These are phyloP conservation scores for Ichneumoninae sp. DNA, from an alignment of 2,888 invertebrate genomes.

Conservation along the genomic window DNA sequence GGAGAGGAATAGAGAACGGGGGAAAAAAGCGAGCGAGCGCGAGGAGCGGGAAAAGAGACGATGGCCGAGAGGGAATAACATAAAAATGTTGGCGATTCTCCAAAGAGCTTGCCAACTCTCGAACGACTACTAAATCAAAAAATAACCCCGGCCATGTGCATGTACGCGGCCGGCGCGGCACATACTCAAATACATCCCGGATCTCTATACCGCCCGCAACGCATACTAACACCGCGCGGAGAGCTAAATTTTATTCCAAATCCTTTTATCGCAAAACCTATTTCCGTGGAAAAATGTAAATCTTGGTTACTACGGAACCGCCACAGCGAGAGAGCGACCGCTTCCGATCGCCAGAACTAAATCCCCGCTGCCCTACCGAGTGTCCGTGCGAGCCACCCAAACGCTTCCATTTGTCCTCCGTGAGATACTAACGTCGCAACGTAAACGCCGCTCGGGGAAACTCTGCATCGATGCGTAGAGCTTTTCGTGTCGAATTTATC, in stretches of 20 bases:
- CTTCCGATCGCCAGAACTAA: slow-evolving; percentile 60
- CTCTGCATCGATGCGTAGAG: slow-evolving; percentile 7
- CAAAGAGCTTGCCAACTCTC: slow-evolving; percentile 83
- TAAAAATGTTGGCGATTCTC: slow-evolving; percentile 81
- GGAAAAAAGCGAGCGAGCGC: slow-evolving; percentile 37
- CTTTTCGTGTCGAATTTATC: not conserved
- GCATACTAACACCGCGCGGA: slow-evolving; percentile 63
- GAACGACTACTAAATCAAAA: slow-evolving; percentile 83
- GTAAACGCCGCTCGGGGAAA: slow-evolving; percentile 36
- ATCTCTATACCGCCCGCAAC: slow-evolving; percentile 10
- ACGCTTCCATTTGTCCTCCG: slow-evolving; percentile 22
- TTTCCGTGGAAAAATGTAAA: slow-evolving; percentile 80
- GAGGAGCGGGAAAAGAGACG: slow-evolving; percentile 54
- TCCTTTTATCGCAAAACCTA: slow-evolving; percentile 81
- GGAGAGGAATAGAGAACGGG: slow-evolving; percentile 5
- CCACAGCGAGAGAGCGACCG: slow-evolving; percentile 44
- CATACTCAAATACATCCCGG: slow-evolving; percentile 7
- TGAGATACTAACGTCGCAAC: slow-evolving; percentile 24
- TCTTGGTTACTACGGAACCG: slow-evolving; percentile 73
- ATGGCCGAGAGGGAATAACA: slow-evolving; percentile 75
- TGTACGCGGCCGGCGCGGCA: slow-evolving; percentile 43
- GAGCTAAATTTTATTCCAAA: slow-evolving; percentile 81
- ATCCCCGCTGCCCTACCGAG: slow-evolving; percentile 56
- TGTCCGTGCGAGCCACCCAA: slow-evolving; percentile 15
- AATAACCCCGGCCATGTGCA: slow-evolving; percentile 73